Percentiles rank a stretch among this genome's conserved stretches.
phyloP scores from a whole-genome alignment of 1,140 invertebrate genomes.

The Eriocheir sinensis region DNA sequence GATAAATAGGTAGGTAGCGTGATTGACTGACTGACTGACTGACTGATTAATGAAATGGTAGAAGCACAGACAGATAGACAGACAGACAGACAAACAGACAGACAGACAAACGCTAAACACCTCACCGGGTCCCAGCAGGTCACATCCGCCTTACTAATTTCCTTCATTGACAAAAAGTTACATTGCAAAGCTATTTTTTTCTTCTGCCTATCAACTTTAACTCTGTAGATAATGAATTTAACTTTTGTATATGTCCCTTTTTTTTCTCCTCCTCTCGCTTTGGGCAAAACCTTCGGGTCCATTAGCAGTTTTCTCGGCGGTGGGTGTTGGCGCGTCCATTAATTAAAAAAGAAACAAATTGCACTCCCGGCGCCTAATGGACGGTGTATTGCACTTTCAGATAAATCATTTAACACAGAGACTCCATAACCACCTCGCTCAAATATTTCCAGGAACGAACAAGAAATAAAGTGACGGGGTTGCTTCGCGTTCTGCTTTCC shows the following conservation, averaged over 20 bases:
- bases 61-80: too few species aligned
- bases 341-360: slow-evolving; percentile 25
- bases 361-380: neutral
- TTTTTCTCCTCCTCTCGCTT: too few species aligned
- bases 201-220: neutral
- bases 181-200: neutral
- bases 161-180: too few species aligned
- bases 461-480: too few species aligned
- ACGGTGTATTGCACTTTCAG: neutral
- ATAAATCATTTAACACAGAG: neutral
- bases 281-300: neutral
- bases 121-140: neutral
- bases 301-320: slow-evolving; percentile 4
- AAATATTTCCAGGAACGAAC: too few species aligned
- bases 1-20: too few species aligned
- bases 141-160: too few species aligned
- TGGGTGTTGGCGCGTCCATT: neutral
- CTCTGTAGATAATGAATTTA: neutral
- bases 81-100: too few species aligned
- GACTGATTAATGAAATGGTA: too few species aligned
- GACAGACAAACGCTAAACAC: neutral
- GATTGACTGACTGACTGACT: too few species aligned
- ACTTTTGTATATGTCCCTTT: too few species aligned
- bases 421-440: neutral
- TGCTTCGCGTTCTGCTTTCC: too few species aligned